Conservation (phyloP, 2,113 vertebrate species). For the Bungarus multicinctus region DNA sequence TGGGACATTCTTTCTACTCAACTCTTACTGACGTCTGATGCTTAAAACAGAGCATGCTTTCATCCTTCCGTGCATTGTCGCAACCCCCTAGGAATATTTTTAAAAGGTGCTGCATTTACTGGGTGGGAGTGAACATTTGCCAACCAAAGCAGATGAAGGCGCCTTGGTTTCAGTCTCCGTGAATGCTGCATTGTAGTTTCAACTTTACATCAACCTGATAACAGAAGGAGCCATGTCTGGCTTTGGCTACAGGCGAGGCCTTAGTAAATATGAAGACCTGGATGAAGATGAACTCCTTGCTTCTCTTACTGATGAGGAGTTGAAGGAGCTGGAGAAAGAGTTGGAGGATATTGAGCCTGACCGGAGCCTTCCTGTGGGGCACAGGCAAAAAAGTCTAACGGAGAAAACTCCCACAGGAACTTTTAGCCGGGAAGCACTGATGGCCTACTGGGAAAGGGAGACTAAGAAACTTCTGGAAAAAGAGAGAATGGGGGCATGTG, state of each 20-base stretch:
- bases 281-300: constrained; percentile 97
- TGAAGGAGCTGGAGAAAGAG: constrained; percentile 93
- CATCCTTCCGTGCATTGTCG: constrained; percentile 82
- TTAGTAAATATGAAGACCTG: constrained; percentile 96
- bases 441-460: constrained; percentile 97
- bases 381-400: constrained; percentile 91
- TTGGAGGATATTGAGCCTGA: constrained; percentile 91
- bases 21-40: constrained; percentile 84
- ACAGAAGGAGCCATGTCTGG: constrained; percentile 82
- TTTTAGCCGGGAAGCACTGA: constrained; percentile 90
- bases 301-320: constrained; percentile 89
- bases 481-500: constrained; percentile 75
- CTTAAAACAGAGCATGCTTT: constrained; percentile 92
- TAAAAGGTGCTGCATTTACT: constrained; percentile 81
- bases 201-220: constrained; percentile 54
- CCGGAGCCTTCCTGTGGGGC: constrained; percentile 85
- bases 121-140: constrained; percentile 73
- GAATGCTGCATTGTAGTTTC: constrained; percentile 59
- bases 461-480: constrained; percentile 88
- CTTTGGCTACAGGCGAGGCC: constrained; percentile 93
- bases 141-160: constrained; percentile 51
- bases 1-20: constrained; percentile 92
- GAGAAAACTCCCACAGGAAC: constrained; percentile 92
- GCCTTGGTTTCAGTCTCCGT: constrained; percentile 47
- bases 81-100: constrained; percentile 75